Evolutionary conservation across 2,113 vertebrate species (phyloP), one percentile per base, ranked within the genome.

Genomic region (Daubentonia madagascariensis): DNA sequence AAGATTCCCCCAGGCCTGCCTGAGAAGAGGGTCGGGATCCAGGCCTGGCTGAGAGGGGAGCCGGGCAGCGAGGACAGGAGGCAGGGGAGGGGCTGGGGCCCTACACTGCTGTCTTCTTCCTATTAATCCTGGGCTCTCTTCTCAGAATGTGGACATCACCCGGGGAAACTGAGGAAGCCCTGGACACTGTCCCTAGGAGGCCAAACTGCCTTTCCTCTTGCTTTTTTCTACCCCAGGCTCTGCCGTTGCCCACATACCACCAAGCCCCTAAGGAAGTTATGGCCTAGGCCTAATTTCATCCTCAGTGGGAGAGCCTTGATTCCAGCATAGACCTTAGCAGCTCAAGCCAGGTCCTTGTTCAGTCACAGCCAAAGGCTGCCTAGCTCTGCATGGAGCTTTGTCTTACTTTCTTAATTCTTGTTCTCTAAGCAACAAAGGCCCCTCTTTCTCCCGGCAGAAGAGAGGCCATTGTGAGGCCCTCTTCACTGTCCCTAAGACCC

Each of bases 131-230:
- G 13, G 7, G 6, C 30, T 95, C 35, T 98, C 73, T 70, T 92
- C 98, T 86, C 79, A 98, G 98, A 99, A 99, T 1, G 98, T 99
- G 18, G 98, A 99, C 1, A 98, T 99, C 92, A 98, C 99, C 95
- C 94, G 99, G 99, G 95, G 98, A 99, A 0, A 96, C 99, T 0
- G 97, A 98, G 0, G 99, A 99, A 12, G 99, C 99, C 0, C 68
- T 99, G 5, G 96, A 6, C 28, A 28, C 11, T 63, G 28, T 76
- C 16, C 16, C 23, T n/a, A 75, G 43, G 68, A 85, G 17, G 45
- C 5, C 43, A 95, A 91, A 75, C 54, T 95, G 80, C 17, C 11
- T 86, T 92, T 86, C 43, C 7, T 85, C 63, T 76, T 81, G 9
- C 16, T 83, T 96, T 96, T 70, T 87, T 75, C 40, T 67, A 52